Conservation (phyloP, 2,888 invertebrate species). For the Drosophila eohydei region DNA sequence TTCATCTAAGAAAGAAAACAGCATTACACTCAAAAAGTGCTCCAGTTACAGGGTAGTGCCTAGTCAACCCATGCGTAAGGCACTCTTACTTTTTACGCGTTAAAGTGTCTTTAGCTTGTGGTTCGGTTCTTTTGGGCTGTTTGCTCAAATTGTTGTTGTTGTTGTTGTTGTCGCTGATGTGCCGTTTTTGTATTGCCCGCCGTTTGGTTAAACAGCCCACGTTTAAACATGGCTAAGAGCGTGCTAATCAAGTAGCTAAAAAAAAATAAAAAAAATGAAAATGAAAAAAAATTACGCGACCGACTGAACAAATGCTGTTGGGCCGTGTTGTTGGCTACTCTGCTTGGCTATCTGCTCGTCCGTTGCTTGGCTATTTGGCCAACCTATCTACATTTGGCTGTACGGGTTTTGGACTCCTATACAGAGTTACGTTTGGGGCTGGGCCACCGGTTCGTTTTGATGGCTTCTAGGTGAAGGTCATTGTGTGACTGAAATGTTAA, state of each 20-base stretch:
- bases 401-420: conserved; percentile 46
- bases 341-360: conserved; percentile 29
- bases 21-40: no score
- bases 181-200: conserved; percentile 46
- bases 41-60: background rate
- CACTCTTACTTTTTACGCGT: conserved; percentile 37
- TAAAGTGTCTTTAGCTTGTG: conserved; percentile 65
- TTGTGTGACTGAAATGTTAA: conserved; percentile 75
- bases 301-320: conserved; percentile 64
- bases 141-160: conserved; percentile 24
- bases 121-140: conserved; percentile 53
- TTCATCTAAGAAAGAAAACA: background rate
- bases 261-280: conserved; percentile 15
- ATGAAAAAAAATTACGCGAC: conserved; percentile 67
- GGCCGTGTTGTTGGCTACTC: conserved; percentile 15
- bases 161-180: conserved; percentile 28
- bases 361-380: conserved; percentile 41
- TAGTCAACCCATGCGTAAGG: background rate
- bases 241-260: conserved; percentile 75
- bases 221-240: conserved; percentile 77
- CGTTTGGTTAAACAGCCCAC: conserved; percentile 75
- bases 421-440: conserved; percentile 42
- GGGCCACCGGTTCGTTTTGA: conserved; percentile 67
- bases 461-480: conserved; percentile 80
- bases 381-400: conserved; percentile 44